phyloP scores from a whole-genome alignment of 2,888 invertebrate genomes.

The Mythimna pallens region DNA sequence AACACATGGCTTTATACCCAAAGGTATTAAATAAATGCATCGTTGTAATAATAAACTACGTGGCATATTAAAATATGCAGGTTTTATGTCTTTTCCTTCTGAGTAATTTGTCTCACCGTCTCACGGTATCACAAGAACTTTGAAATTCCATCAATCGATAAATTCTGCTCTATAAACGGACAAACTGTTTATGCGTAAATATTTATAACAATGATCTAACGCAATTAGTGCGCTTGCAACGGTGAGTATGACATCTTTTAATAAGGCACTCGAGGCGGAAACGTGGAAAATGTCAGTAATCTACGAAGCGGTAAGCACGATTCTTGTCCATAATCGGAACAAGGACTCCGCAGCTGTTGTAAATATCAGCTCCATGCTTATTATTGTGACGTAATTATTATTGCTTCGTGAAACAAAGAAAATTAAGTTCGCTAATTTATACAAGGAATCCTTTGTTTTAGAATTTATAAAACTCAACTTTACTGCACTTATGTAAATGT shows the following conservation, averaged over 20 bases:
- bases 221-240: conserved; percentile 41
- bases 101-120: conserved; percentile 24
- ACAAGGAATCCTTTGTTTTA: conserved; percentile 73
- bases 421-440: conserved; percentile 77
- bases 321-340: conserved; percentile 89
- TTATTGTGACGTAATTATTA: conserved; percentile 88
- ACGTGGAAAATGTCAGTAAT: conserved; percentile 89
- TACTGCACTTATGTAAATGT: conserved; percentile 64
- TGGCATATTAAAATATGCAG: conserved; percentile 22
- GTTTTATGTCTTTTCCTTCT: conserved; percentile 24
- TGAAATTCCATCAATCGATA: conserved; percentile 25
- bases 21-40: conserved; percentile 45
- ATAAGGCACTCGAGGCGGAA: conserved; percentile 88
- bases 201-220: conserved; percentile 64
- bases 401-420: conserved; percentile 86
- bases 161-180: conserved; percentile 15
- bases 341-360: conserved; percentile 89
- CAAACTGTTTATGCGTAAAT: conserved; percentile 52
- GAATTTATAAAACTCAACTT: conserved; percentile 60
- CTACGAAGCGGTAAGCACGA: conserved; percentile 86
- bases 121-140: conserved; percentile 14
- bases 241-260: conserved; percentile 86
- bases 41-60: conserved; percentile 27
- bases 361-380: conserved; percentile 87
- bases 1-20: conserved; percentile 37